Evolutionary conservation across 2,113 vertebrate genomes (phyloP).

Genomic region (Megatriorchis doriae): DNA sequence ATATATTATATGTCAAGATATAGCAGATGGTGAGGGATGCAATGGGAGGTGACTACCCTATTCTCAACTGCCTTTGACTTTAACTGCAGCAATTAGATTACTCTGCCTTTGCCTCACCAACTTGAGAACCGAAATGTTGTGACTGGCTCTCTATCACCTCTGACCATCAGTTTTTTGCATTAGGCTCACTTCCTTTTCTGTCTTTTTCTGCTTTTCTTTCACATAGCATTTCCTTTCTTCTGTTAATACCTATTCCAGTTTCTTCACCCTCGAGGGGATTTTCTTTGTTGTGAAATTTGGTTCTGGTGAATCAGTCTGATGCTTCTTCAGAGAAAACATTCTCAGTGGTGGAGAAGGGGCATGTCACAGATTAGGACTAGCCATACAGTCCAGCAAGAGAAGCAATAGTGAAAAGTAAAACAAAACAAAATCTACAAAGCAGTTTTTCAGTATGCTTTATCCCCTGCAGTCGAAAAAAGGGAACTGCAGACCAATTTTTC

Average conservation of each 20-base stretch:
- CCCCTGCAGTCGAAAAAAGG: background rate
- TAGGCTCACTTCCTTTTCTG: background rate
- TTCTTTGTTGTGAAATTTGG: background rate
- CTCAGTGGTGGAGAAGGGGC: background rate
- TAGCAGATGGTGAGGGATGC: constrained; percentile 3
- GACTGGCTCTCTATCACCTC: background rate
- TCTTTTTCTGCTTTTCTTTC: background rate
- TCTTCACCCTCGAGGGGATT: background rate
- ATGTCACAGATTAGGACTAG: background rate
- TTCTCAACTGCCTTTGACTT: background rate
- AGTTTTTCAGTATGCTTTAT: background rate
- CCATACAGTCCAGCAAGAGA: background rate
- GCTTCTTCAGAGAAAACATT: background rate
- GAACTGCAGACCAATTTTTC: background rate
- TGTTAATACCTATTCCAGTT: background rate
- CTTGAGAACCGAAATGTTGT: background rate
- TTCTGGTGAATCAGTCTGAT: background rate
- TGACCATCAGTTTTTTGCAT: background rate
- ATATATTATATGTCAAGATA: background rate
- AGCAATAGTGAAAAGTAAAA: background rate
- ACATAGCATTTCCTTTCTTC: background rate
- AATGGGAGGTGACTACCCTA: background rate
- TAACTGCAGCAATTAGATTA: background rate
- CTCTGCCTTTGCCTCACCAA: background rate
- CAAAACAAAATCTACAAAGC: background rate